phyloP scores from a whole-genome alignment of 1,140 invertebrate genomes.

The Tetranychus urticae region DNA sequence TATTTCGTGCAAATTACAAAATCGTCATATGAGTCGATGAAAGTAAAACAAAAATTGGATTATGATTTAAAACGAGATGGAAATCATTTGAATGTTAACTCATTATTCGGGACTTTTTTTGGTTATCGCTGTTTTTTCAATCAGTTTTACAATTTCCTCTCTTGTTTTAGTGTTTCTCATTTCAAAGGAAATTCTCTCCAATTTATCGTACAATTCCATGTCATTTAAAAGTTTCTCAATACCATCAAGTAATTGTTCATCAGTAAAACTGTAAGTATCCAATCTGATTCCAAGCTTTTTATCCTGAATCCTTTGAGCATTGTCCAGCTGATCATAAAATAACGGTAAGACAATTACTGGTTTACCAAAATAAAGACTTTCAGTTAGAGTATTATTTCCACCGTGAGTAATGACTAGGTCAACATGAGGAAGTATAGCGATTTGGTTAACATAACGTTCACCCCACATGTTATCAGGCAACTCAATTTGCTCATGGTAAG shows the following conservation, averaged over 20 bases:
- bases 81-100: no score
- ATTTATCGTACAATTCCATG: not conserved
- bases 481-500: not conserved
- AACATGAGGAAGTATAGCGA: not conserved
- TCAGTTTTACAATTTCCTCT: not conserved
- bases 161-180: not conserved
- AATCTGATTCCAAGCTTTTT: slow-evolving; percentile 4
- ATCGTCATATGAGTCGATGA: no score
- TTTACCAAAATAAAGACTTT: slow-evolving; percentile 1
- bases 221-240: slow-evolving; percentile 6
- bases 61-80: no score
- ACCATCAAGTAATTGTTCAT: slow-evolving; percentile 4
- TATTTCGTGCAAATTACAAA: no score
- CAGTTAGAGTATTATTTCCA: slow-evolving; percentile 10
- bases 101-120: not conserved
- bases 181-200: not conserved
- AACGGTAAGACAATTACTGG: slow-evolving; percentile 5
- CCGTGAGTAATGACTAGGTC: slow-evolving; percentile 18
- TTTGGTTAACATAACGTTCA: slow-evolving; percentile 1
- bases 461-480: slow-evolving; percentile 7
- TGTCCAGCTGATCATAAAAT: slow-evolving; percentile 9
- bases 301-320: slow-evolving; percentile 7
- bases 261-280: not conserved
- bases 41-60: no score
- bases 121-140: not conserved